Evolutionary conservation across 2,888 invertebrate species (phyloP).

Genomic region (Melieria picta): DNA sequence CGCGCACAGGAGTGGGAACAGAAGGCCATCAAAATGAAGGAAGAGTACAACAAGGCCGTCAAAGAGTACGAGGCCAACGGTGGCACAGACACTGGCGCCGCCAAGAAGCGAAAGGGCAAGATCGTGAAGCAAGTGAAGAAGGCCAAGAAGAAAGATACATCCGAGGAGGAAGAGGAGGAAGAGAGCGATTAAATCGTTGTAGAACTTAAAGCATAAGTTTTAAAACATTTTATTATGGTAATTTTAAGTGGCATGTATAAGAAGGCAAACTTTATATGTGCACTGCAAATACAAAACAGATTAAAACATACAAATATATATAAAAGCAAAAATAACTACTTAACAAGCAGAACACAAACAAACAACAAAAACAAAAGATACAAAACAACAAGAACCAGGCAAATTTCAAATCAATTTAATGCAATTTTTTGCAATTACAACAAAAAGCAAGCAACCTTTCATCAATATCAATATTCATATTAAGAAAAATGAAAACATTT

Average conservation of each 20-base stretch:
- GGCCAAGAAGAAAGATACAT: slow-evolving; percentile 75
- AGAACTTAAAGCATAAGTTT: slow-evolving; percentile 56
- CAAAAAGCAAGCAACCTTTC: slow-evolving; percentile 15
- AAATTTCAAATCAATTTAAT: slow-evolving; percentile 20
- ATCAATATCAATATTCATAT: slow-evolving; percentile 12
- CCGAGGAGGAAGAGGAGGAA: slow-evolving; percentile 73
- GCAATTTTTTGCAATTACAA: slow-evolving; percentile 19
- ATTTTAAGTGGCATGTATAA: slow-evolving; percentile 61
- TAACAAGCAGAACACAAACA: slow-evolving; percentile 32
- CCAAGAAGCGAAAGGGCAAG: slow-evolving; percentile 71
- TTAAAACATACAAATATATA: slow-evolving; percentile 32
- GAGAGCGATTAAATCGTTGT: slow-evolving; percentile 71
- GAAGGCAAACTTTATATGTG: slow-evolving; percentile 53
- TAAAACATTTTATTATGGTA: slow-evolving; percentile 65
- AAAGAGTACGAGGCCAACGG: slow-evolving; percentile 88
- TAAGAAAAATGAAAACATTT: slow-evolving; percentile 1
- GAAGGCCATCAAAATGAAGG: slow-evolving; percentile 87
- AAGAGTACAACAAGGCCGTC: slow-evolving; percentile 88
- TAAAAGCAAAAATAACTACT: slow-evolving; percentile 36
- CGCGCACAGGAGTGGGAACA: slow-evolving; percentile 84
- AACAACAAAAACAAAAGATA: slow-evolving; percentile 22
- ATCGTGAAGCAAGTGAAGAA: slow-evolving; percentile 63
- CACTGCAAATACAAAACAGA: slow-evolving; percentile 41
- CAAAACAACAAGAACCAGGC: slow-evolving; percentile 17
- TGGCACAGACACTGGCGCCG: slow-evolving; percentile 72